Percentiles rank a stretch among this genome's conserved stretches.
Conservation (phyloP, 2,797 vertebrate genomes). For the Neosilurus hyrtlii region DNA sequence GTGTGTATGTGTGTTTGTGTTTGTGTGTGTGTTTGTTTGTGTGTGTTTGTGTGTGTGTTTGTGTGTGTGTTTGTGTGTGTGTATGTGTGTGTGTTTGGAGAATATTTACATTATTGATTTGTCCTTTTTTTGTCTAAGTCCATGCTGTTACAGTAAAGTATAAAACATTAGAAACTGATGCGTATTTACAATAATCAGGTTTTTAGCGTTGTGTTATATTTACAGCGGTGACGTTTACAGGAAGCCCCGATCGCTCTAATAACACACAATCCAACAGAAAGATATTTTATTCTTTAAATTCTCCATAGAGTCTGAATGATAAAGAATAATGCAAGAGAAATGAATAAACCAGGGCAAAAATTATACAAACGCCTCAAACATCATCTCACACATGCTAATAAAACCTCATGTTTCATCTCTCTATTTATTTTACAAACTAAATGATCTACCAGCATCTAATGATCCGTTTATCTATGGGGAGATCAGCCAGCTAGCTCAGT, state of each 20-base stretch:
- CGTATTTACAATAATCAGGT: conserved; percentile 85
- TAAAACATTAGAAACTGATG: conserved; percentile 87
- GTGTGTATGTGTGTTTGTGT: too few relatives aligned
- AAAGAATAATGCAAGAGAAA: background rate
- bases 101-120: conserved; percentile 84
- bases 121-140: conserved; percentile 73
- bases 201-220: conserved; percentile 76
- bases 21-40: too few relatives aligned
- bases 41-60: too few relatives aligned
- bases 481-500: background rate
- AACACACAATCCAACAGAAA: background rate
- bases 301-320: background rate
- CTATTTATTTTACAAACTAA: background rate
- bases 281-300: background rate
- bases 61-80: too few relatives aligned
- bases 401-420: background rate
- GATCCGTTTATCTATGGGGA: background rate
- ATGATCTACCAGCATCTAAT: background rate
- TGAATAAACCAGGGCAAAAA: background rate
- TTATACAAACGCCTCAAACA: background rate
- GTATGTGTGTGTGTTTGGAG: background rate
- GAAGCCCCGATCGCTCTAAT: conserved; percentile 22
- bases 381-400: background rate
- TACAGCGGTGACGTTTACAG: conserved; percentile 67
- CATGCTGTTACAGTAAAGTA: conserved; percentile 80